Base-by-base conservation (phyloP, 1,140 invertebrate species). In the Mylabris phalerata region DNA sequence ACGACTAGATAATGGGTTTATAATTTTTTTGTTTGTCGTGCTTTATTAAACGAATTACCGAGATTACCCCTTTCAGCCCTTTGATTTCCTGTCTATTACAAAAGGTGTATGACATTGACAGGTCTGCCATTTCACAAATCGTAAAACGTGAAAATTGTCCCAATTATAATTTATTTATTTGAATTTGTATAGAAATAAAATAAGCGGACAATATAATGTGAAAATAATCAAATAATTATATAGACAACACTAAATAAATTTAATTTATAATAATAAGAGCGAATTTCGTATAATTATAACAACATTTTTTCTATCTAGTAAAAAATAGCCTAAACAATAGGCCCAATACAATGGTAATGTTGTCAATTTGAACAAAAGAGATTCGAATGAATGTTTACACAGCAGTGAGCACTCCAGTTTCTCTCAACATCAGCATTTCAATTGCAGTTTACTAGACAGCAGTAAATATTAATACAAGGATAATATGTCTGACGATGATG, bases 371-470 rank as follows among this genome's bases (percentile, higher is more conserved):
- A 39, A 59, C 69, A 66, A 70, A 71, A 66, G 63, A 63, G 62
- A 69, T 70, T 66, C 58, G 65, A 68, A 68, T 68, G 61, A 62
- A 52, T 68, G 70, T 69, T 69, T 71, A 70, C 60, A 62, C 65
- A 67, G 64, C 69, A 62, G 66, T 71, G 67, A 68, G 67, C 59
- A 59, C 59, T 57, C 59, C 50, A 32, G 32, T 32, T 32, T 32
- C 32, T 32, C 32, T 32, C 32, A 32, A 32, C 60, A 58, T 54
- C 61, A 47, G 49, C 45, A 55, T 60, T 59, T 62, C 50, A 51
- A 55, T 48, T 43, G 43, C 43, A 48, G 13, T 62, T 59, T 67
- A 65, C 65, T 49, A 59, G 52, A 62, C 62, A 26, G 24, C 24
- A 13, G 24, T 11, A 55, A 44, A 59, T 32, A 48, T 25, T 43